Evolutionary conservation across 2,888 invertebrate genomes (phyloP).

Genomic region (Endomychus coccineus): DNA sequence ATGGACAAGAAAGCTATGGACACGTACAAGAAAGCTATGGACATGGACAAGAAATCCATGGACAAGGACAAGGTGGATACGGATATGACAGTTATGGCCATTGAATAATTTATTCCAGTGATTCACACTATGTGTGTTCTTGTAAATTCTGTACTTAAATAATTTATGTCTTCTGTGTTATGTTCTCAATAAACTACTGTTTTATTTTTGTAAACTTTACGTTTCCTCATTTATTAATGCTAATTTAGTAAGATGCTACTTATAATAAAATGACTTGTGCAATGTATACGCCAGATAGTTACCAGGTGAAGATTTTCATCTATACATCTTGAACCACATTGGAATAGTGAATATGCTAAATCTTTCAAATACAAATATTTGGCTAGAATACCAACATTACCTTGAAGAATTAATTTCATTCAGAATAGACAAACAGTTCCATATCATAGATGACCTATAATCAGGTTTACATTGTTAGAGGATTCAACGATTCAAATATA

Average conservation of each 20-base stretch:
- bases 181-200: slow-evolving; percentile 29
- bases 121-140: slow-evolving; percentile 34
- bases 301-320: too few relatives aligned
- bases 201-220: slow-evolving; percentile 28
- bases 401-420: too few relatives aligned
- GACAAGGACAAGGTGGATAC: slow-evolving; percentile 14
- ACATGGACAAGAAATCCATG: slow-evolving; percentile 25
- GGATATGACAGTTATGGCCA: slow-evolving; percentile 26
- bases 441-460: too few relatives aligned
- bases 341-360: too few relatives aligned
- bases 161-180: slow-evolving; percentile 29
- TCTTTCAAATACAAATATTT: too few relatives aligned
- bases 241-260: slow-evolving; percentile 8
- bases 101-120: slow-evolving; percentile 23
- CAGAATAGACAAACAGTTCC: too few relatives aligned
- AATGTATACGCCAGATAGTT: too few relatives aligned
- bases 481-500: too few relatives aligned
- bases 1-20: slow-evolving; percentile 24
- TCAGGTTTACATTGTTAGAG: too few relatives aligned
- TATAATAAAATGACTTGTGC: too few relatives aligned
- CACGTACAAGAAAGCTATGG: slow-evolving; percentile 27
- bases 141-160: slow-evolving; percentile 22
- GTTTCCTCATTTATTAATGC: slow-evolving; percentile 20
- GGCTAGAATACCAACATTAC: too few relatives aligned
- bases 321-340: too few relatives aligned